Evolutionary conservation across 2,888 invertebrate species (phyloP).

Genomic region (Synergus umbraculus): DNA sequence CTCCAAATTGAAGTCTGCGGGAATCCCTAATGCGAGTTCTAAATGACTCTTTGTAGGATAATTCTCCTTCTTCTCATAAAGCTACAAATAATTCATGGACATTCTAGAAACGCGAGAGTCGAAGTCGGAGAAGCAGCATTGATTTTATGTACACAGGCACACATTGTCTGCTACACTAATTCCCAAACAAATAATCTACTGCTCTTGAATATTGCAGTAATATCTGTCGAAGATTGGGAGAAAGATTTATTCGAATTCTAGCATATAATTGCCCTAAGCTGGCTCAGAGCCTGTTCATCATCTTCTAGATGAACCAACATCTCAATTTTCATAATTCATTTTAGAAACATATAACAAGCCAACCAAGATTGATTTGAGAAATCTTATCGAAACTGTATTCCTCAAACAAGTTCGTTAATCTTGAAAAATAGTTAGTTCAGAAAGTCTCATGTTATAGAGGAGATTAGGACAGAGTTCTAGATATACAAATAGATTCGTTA

Average conservation of each 20-base stretch:
- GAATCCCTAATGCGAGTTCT: conserved; percentile 36
- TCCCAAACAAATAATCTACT: conserved; percentile 18
- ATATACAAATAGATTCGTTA: not conserved
- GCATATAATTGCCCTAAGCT: not conserved
- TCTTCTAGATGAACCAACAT: not conserved
- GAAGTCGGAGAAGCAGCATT: conserved; percentile 1
- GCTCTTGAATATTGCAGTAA: conserved; percentile 22
- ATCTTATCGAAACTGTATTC: not conserved
- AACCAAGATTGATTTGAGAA: not conserved
- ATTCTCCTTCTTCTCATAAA: conserved; percentile 38
- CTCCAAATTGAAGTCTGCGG: conserved; percentile 37
- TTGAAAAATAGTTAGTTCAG: not conserved
- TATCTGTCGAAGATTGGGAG: not conserved
- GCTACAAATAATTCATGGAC: conserved; percentile 39
- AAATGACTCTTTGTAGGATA: conserved; percentile 40
- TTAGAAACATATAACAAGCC: not conserved
- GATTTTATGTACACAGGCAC: conserved; percentile 17
- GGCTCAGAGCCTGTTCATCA: no score
- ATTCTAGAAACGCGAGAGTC: conserved; percentile 9
- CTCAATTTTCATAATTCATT: not conserved
- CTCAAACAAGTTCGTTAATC: not conserved
- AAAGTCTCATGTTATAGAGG: not conserved
- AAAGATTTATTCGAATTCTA: not conserved
- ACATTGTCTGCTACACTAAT: not conserved
- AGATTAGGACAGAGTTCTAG: not conserved